Base-by-base conservation (phyloP, 2,888 invertebrate genomes). In the Cryptus armator region DNA sequence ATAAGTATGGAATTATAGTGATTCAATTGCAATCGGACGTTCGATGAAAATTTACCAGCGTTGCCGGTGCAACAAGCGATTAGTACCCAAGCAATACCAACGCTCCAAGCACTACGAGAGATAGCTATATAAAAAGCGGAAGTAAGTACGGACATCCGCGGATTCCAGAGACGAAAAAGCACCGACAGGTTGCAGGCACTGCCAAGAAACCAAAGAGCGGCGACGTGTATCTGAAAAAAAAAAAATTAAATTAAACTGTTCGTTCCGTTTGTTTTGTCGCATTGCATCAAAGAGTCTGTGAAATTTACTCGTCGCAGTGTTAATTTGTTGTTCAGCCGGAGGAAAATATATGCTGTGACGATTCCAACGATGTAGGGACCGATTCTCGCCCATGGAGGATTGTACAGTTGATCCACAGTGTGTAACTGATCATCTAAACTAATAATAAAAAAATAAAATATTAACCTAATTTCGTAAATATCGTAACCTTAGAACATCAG, bases 31-130 rank as follows among this genome's bases (percentile, higher is more conserved):
- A 14, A 24, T 2, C 51, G 32, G 14, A 48, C 51, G 16, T 14
- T 56, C 29, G 10, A 51, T 24, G n/a, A 0, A 29, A 10, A 9
- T 86, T 91, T 90, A 95, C 95, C 94, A 84, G 93, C 95, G 75
- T 95, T 94, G 3, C 95, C 95, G 0, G 95, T 95, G 37, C 94
- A 94, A 88, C 95, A 95, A 59, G 95, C 95, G 12, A 95, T 91
- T 43, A 95, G 91, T 87, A 95, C 90, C 96, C 96, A 96, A 53
- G 95, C 94, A 5, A 96, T 90, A 4, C 95, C 94, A 29, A 95
- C 80, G 2, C 95, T 95, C 94, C 96, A 96, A 19, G 94, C 90
- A 0, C 95, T 93, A 67, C 95, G 94, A 2, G 95, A 94, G 5
- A 95, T 80, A 0, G 94, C 94, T 56, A 95, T 94, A 79, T 96